phyloP scores from a whole-genome alignment of 2,797 vertebrate genomes.

The Limnodromus scolopaceus region DNA sequence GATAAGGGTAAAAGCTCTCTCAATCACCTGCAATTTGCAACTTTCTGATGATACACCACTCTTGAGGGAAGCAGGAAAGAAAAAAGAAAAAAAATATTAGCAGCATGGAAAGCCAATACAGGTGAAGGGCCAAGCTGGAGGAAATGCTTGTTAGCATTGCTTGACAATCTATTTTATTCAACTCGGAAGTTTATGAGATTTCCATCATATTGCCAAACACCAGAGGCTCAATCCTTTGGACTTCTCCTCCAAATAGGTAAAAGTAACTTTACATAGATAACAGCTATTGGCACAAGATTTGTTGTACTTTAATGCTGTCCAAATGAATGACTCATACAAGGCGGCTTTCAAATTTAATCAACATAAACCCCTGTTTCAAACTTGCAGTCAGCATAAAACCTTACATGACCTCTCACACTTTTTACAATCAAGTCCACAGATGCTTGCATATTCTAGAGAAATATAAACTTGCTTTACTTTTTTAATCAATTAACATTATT shows the following conservation, averaged over 20 bases:
- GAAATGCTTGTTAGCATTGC: not conserved
- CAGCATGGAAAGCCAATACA: not conserved
- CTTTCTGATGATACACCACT: not conserved
- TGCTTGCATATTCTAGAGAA: not conserved
- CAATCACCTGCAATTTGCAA: not conserved
- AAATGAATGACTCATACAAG: not conserved
- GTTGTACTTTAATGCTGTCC: not conserved
- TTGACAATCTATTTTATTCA: not conserved
- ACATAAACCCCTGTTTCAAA: not conserved
- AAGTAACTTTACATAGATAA: not conserved
- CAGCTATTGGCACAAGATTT: not conserved
- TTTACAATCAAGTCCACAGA: not conserved
- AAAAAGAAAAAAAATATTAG: not conserved
- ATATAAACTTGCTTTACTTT: not conserved
- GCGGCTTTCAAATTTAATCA: not conserved
- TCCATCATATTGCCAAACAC: not conserved
- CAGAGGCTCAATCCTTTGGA: not conserved
- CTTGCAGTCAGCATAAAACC: not conserved
- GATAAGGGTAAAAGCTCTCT: not conserved
- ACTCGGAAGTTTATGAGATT: not conserved
- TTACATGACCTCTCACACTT: not conserved
- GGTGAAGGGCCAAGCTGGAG: not conserved
- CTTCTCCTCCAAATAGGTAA: not conserved
- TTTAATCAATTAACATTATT: not conserved
- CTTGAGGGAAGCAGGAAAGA: not conserved